Percentiles rank a stretch among this genome's conserved stretches.
Evolutionary conservation across 1,140 invertebrate species (phyloP).

Genomic region (Diploscapter pachys): DNA sequence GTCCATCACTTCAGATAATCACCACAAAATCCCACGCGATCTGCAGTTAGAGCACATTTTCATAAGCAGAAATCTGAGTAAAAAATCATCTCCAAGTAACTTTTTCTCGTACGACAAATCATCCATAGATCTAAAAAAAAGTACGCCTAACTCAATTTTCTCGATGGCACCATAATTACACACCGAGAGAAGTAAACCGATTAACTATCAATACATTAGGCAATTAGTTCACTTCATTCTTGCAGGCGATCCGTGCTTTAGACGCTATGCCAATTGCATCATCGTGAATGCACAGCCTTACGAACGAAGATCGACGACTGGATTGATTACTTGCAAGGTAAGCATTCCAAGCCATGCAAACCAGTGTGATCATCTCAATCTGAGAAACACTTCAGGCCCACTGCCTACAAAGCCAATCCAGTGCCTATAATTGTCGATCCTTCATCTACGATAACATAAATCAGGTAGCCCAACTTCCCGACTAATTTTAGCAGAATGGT

Average conservation of each 20-base stretch:
- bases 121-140: slow-evolving; percentile 6
- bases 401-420: slow-evolving; percentile 51
- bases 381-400: slow-evolving; percentile 53
- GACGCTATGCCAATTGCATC: slow-evolving; percentile 53
- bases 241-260: slow-evolving; percentile 55
- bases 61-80: too few species aligned
- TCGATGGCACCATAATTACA: slow-evolving; percentile 3
- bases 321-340: not conserved
- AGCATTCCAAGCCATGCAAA: not conserved
- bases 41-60: too few species aligned
- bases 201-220: slow-evolving; percentile 8
- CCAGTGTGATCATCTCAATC: slow-evolving; percentile 43
- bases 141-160: slow-evolving; percentile 22
- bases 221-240: slow-evolving; percentile 15
- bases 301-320: slow-evolving; percentile 45
- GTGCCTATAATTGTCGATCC: slow-evolving; percentile 54
- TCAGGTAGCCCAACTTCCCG: slow-evolving; percentile 42
- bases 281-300: slow-evolving; percentile 58
- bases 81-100: too few species aligned
- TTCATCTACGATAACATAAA: slow-evolving; percentile 59
- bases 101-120: too few species aligned
- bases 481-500: not conserved
- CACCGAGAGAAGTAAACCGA: too few species aligned
- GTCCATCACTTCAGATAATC: too few species aligned
- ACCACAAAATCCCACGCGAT: too few species aligned